phyloP scores from a whole-genome alignment of 1,140 invertebrate species.

The Babylonia areolata region DNA sequence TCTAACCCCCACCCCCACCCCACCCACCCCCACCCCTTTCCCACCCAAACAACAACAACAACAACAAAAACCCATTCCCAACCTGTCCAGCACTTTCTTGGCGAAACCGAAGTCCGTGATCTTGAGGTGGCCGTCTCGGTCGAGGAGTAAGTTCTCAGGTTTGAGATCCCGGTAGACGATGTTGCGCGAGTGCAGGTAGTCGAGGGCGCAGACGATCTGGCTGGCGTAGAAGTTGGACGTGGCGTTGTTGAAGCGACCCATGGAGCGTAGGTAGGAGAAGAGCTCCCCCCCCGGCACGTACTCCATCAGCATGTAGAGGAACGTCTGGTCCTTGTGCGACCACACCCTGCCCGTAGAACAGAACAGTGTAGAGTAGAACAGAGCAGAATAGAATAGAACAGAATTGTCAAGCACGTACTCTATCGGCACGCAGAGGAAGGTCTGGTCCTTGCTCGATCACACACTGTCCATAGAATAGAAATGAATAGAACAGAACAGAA shows the following conservation, averaged over 20 bases:
- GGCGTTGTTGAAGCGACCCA: constrained; percentile 90
- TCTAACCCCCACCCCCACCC: too few relatives aligned
- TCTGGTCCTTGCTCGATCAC: too few relatives aligned
- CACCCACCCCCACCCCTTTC: too few relatives aligned
- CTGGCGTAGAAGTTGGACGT: constrained; percentile 95
- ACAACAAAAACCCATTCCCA: too few relatives aligned
- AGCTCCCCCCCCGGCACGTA: constrained; percentile 93
- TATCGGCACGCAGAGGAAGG: too few relatives aligned
- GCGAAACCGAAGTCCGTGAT: constrained; percentile 99
- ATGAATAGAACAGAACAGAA: too few relatives aligned
- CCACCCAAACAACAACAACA: too few relatives aligned
- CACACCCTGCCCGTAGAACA: constrained; percentile 83
- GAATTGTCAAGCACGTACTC: too few relatives aligned
- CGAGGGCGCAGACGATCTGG: constrained; percentile 94
- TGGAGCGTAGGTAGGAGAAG: constrained; percentile 94
- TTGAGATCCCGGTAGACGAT: constrained; percentile 82
- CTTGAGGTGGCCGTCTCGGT: constrained; percentile 94
- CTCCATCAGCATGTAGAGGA: constrained; percentile 94
- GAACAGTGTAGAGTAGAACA: background rate
- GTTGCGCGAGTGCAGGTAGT: constrained; percentile 87
- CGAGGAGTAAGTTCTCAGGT: constrained; percentile 94
- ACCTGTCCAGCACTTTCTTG: constrained; percentile 90
- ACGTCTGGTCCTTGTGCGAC: constrained; percentile 90
- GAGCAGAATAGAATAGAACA: too few relatives aligned
- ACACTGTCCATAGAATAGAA: too few relatives aligned